phyloP scores from a whole-genome alignment of 1,140 invertebrate species.

The Penaeus vannamei region DNA sequence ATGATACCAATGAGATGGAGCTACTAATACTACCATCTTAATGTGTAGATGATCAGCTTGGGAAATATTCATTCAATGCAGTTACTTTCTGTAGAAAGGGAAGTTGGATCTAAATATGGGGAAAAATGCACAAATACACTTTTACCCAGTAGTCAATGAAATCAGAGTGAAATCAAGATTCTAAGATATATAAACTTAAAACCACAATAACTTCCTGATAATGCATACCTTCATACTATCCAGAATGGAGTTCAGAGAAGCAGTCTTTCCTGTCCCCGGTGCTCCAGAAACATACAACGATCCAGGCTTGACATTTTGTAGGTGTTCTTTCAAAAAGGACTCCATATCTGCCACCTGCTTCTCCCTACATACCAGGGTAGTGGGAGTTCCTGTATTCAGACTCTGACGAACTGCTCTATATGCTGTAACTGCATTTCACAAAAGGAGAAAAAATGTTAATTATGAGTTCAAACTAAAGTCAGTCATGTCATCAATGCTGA shows the following conservation, averaged over 20 bases:
- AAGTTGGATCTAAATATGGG: neutral
- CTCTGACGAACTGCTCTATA: constrained; percentile 73
- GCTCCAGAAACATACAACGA: constrained; percentile 95
- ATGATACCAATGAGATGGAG: neutral
- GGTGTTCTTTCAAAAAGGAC: constrained; percentile 80
- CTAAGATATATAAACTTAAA: constrained; percentile 67
- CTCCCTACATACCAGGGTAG: constrained; percentile 83
- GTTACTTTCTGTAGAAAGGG: no score
- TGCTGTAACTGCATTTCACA: constrained; percentile 24
- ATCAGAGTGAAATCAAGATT: constrained; percentile 71
- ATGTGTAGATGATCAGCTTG: neutral
- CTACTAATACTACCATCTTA: neutral
- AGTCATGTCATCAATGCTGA: no score
- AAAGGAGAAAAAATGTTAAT: neutral
- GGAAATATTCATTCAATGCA: no score
- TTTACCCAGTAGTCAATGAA: no score
- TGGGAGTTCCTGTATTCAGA: constrained; percentile 81
- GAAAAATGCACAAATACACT: neutral
- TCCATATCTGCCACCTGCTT: constrained; percentile 81
- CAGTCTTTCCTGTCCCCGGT: constrained; percentile 97
- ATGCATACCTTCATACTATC: constrained; percentile 70
- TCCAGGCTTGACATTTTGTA: constrained; percentile 80
- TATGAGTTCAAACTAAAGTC: no score
- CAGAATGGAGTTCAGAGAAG: constrained; percentile 84
- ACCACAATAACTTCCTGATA: constrained; percentile 27